Percentiles rank a stretch among this genome's conserved stretches.
Evolutionary conservation across 2,888 invertebrate genomes (phyloP).

Genomic region (Tetrapedia diversipes): DNA sequence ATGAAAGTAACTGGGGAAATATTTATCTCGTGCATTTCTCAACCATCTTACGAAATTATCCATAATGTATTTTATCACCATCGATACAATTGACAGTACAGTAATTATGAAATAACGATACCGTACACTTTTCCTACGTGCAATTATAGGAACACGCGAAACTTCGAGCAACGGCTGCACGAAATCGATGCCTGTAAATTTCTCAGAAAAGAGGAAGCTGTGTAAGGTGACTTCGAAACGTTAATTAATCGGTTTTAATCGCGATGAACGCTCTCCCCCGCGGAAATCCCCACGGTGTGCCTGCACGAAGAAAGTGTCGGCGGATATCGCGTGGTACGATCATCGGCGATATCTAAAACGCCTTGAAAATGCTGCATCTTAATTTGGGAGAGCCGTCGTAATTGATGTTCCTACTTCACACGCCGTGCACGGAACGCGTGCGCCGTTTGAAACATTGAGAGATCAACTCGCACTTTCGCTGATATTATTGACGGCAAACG

Average conservation of each 20-base stretch:
- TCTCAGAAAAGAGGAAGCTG: conserved; percentile 23
- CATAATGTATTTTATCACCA: too few relatives aligned
- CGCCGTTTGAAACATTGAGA: conserved; percentile 28
- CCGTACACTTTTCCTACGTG: background rate
- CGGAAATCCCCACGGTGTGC: background rate
- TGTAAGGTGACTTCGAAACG: background rate
- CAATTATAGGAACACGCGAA: background rate
- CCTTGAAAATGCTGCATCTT: conserved; percentile 61
- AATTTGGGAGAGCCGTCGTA: conserved; percentile 64
- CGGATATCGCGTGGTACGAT: conserved; percentile 41
- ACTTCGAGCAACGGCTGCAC: background rate
- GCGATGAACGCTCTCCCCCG: background rate
- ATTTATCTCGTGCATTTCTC: too few relatives aligned
- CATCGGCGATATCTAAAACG: conserved; percentile 37
- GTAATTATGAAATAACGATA: background rate
- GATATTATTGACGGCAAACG: background rate
- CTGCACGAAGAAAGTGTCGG: conserved; percentile 58
- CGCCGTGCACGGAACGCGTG: conserved; percentile 32
- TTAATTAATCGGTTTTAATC: conserved; percentile 33
- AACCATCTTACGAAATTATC: too few relatives aligned
- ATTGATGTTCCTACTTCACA: conserved; percentile 55
- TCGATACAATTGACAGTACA: background rate
- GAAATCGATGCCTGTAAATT: background rate
- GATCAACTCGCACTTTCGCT: conserved; percentile 53
- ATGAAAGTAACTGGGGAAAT: too few relatives aligned